These are phyloP conservation scores for Pammene fasciana DNA, from an alignment of 2,888 invertebrate genomes.

Conservation along the genomic window DNA sequence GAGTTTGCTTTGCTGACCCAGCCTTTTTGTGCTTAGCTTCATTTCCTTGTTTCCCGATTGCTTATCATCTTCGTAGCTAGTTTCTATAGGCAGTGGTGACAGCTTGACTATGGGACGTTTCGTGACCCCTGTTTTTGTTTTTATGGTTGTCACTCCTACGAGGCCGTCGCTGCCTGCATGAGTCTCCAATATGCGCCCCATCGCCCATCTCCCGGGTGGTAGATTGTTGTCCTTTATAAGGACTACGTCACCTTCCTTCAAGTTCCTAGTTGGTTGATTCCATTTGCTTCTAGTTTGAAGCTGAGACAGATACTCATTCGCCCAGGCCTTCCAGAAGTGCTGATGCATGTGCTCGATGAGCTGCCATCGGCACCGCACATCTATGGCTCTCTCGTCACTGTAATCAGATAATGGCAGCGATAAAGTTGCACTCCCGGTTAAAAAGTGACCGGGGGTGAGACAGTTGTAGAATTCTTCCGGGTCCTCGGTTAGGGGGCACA, in stretches of 20 bases:
- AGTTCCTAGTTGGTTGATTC: slow-evolving; percentile 36
- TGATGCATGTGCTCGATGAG: slow-evolving; percentile 37
- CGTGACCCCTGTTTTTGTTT: slow-evolving; percentile 8
- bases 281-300: slow-evolving; percentile 23
- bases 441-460: too few species aligned
- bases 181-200: not conserved
- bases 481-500: too few species aligned
- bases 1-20: not conserved
- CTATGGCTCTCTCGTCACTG: slow-evolving; percentile 8
- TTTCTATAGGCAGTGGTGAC: slow-evolving; percentile 8
- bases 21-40: not conserved
- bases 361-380: slow-evolving; percentile 24
- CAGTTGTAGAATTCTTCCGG: too few species aligned
- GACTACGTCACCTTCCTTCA: slow-evolving; percentile 28
- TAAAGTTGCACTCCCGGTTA: too few species aligned
- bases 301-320: slow-evolving; percentile 30
- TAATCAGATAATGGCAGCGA: slow-evolving; percentile 12
- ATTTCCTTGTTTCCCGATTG: not conserved
- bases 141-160: slow-evolving; percentile 12
- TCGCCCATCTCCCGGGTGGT: slow-evolving; percentile 10
- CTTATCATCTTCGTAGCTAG: not conserved
- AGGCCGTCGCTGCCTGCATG: slow-evolving; percentile 11
- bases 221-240: slow-evolving; percentile 31
- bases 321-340: slow-evolving; percentile 37
- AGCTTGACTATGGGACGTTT: slow-evolving; percentile 29